A percentile compares a stretch with the other conserved stretches of the same genome.
These are phyloP conservation scores for Hemistola chrysoprasaria DNA, from an alignment of 2,888 invertebrate species.

Conservation along the genomic window DNA sequence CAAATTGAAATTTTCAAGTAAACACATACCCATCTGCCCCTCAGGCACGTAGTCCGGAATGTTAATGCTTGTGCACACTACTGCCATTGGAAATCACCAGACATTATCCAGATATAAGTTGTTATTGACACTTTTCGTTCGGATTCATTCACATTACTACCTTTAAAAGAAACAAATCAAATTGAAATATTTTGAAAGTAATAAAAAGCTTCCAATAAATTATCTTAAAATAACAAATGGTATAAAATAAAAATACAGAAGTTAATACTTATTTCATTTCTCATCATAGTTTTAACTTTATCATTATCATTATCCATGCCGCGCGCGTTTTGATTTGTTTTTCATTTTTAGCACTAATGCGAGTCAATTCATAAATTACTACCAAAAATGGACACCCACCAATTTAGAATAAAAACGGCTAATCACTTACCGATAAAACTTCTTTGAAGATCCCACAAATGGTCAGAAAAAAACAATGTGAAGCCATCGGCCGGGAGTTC, in stretches of 20 bases:
- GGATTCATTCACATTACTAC: slow-evolving; percentile 49
- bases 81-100: slow-evolving; percentile 47
- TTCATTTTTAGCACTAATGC: too few relatives aligned
- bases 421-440: slow-evolving; percentile 24
- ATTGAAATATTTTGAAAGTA: too few relatives aligned
- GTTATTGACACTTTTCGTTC: slow-evolving; percentile 30
- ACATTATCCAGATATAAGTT: slow-evolving; percentile 29
- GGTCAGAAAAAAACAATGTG: slow-evolving; percentile 70
- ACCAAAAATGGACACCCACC: slow-evolving; percentile 2
- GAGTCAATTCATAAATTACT: not conserved
- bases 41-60: slow-evolving; percentile 71
- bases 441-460: slow-evolving; percentile 40
- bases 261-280: not conserved
- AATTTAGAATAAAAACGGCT: slow-evolving; percentile 3
- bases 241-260: slow-evolving; percentile 10
- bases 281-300: not conserved
- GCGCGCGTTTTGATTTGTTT: too few relatives aligned
- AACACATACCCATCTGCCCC: slow-evolving; percentile 73
- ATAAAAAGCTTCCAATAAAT: too few relatives aligned
- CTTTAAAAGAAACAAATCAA: slow-evolving; percentile 46
- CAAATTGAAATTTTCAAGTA: slow-evolving; percentile 21
- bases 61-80: slow-evolving; percentile 46
- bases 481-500: slow-evolving; percentile 74
- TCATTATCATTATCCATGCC: too few relatives aligned
- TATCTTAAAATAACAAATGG: too few relatives aligned